A percentile compares a stretch with the other conserved stretches of the same genome.
Evolutionary conservation across 2,113 vertebrate genomes (phyloP).

Genomic region (Brachyhypopomus gauderio): DNA sequence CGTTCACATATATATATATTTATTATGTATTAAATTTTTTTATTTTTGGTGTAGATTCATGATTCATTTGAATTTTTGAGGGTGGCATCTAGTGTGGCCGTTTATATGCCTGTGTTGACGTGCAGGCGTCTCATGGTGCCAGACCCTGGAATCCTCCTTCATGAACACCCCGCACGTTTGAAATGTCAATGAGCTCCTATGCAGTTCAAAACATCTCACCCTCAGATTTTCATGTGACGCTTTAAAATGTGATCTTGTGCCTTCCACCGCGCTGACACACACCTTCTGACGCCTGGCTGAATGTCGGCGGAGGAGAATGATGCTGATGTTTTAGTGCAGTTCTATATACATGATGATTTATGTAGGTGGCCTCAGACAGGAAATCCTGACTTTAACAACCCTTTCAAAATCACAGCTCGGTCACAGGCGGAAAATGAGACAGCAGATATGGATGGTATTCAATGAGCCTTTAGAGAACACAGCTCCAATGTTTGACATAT

Average conservation of each 20-base stretch:
- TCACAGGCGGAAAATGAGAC: background rate
- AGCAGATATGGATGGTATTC: background rate
- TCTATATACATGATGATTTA: background rate
- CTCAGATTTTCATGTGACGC: background rate
- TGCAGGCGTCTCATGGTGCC: slow-evolving; percentile 32
- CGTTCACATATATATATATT: slow-evolving; percentile 25
- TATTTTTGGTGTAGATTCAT: slow-evolving; percentile 56
- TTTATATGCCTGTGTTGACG: slow-evolving; percentile 16
- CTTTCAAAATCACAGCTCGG: background rate
- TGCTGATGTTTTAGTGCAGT: background rate
- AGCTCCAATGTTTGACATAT: background rate
- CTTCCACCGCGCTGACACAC: background rate
- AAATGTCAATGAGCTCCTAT: slow-evolving; percentile 54
- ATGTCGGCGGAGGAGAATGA: background rate
- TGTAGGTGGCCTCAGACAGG: background rate
- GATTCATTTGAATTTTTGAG: slow-evolving; percentile 58
- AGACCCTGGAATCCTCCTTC: slow-evolving; percentile 44
- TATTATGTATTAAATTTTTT: slow-evolving; percentile 1
- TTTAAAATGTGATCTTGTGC: background rate
- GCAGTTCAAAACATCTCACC: slow-evolving; percentile 42
- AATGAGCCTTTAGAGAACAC: background rate
- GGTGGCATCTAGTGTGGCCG: slow-evolving; percentile 48
- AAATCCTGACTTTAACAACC: background rate
- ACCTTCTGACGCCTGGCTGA: no score
- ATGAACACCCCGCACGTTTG: slow-evolving; percentile 53